phyloP scores from a whole-genome alignment of 2,113 vertebrate species.

The Labeo rohita region DNA sequence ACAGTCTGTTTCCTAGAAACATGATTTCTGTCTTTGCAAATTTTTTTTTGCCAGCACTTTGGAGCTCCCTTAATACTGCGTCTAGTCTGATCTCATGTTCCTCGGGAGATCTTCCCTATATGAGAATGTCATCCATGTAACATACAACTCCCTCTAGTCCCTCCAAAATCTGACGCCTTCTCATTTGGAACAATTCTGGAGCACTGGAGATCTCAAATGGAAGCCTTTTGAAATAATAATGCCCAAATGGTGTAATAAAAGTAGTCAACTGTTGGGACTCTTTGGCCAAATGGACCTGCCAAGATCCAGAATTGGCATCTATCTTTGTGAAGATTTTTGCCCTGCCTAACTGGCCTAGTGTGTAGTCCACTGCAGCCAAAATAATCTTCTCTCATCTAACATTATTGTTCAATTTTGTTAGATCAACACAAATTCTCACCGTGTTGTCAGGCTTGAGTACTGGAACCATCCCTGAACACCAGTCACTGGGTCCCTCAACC shows the following conservation, averaged over 20 bases:
- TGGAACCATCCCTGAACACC: neutral
- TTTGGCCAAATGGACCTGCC: neutral
- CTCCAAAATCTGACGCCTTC: constrained; percentile 22
- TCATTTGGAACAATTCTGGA: constrained; percentile 21
- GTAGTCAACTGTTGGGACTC: constrained; percentile 17
- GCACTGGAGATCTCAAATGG: constrained; percentile 12
- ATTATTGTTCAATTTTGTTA: neutral
- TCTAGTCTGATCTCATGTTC: neutral
- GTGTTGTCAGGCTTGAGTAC: neutral
- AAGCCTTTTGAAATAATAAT: constrained; percentile 7
- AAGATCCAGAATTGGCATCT: constrained; percentile 1
- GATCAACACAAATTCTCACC: neutral
- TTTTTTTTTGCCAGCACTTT: neutral
- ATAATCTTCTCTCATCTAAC: neutral
- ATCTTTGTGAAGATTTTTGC: constrained; percentile 26
- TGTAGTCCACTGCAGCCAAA: constrained; percentile 17
- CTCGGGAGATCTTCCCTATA: neutral
- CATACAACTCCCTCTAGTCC: neutral
- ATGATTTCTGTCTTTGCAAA: neutral
- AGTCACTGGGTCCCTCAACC: neutral
- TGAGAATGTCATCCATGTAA: neutral
- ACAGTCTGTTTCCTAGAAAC: neutral
- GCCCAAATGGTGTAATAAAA: constrained; percentile 18
- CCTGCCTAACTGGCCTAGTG: neutral
- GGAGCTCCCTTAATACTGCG: neutral